Evolutionary conservation across 2,113 vertebrate species (phyloP), one percentile per base, ranked within the genome.

Genomic region (Theristicus caerulescens): DNA sequence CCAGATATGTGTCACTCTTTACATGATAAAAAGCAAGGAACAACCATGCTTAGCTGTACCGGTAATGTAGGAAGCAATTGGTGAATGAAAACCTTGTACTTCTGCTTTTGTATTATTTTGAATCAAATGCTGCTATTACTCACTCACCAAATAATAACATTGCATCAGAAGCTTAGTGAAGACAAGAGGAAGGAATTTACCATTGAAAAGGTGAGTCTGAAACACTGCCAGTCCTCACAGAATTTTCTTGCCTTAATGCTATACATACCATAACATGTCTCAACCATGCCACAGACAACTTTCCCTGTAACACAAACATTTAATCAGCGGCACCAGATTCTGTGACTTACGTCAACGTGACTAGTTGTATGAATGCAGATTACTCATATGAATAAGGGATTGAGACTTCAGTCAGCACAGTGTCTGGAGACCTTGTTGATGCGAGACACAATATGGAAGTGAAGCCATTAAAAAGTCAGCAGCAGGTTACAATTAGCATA

Each of bases 121-220:
- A 73, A 73, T 59, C 20, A 44, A 51, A 44, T 17, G 59, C 69
- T 64, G 61, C 77, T 93, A 29, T 80, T 95, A 70, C 15, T 90
- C 57, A 59, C 29, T 58, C n/a, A 9, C 59, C 32, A 84, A 78
- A 77, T 7, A 77, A 84, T 10, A 83, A 55, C 49, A 47, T 74
- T 82, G 82, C 87, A 85, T 90, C 72, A 65, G 80, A 95, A 70
- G 54, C 62, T 51, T 46, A 73, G 36, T 49, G 86, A 67, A 94
- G 74, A 91, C 94, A 76, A 86, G 76, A 79, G 54, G 70, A 95
- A 94, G 82, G 82, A 93, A 94, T 93, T 82, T 51, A 64, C 44
- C 84, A 34, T 3, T 59, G 78, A 87, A 90, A 90, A 92, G 88
- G 72, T 82, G 87, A 90, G 46, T 71, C 25, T 92, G 90, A 95